Base-by-base conservation (phyloP, 2,797 vertebrate genomes). In the Picus viridis region DNA sequence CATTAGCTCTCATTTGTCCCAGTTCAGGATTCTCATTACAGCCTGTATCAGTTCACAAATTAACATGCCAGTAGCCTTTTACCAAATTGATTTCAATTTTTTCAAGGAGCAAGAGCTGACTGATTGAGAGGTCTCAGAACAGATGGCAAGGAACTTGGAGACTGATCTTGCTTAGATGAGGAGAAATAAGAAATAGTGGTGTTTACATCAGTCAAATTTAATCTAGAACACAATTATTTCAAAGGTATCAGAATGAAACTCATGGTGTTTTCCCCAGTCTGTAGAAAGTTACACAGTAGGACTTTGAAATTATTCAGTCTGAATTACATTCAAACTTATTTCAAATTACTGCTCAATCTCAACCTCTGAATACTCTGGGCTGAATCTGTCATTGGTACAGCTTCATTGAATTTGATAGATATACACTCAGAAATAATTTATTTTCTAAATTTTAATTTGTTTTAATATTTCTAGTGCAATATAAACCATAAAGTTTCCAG, bases 1-100 rank as follows among this genome's bases (percentile, higher is more conserved):
- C 75, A n/a, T 91, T 86, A 91, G 69, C 74, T 62, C 16, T 53
- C 7, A 1, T 59, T 93, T 90, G 45, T 93, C 94, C 85, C 32
- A 22, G 36, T 86, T 86, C 45, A 79, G 4, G 27, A 68, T 84
- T 84, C 41, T 89, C 23, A 4, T 4, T 86, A 61, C 23, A 77
- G 71, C 64, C 68, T 70, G 71, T 73, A 90, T 82, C 54, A 69
- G 43, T 80, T 89, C 51, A 85, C 69, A 63, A 41, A 80, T 93
- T 77, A 78, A 34, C 29, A 29, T 59, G 65, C 65, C n/a, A 51
- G 32, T 79, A 80, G 47, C 62, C 70, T 89, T 93, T 85, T 68
- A 20, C 41, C 11, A 20, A 30, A 16, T 41, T 47, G 19, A 45
- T 84, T 82, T 70, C 9, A 23, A 0, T 47, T 83, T 94, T 92